Evolutionary conservation across 2,888 invertebrate genomes (phyloP), one percentile per base, ranked within the genome.

Genomic region (Drosophila cyrtoloma): DNA sequence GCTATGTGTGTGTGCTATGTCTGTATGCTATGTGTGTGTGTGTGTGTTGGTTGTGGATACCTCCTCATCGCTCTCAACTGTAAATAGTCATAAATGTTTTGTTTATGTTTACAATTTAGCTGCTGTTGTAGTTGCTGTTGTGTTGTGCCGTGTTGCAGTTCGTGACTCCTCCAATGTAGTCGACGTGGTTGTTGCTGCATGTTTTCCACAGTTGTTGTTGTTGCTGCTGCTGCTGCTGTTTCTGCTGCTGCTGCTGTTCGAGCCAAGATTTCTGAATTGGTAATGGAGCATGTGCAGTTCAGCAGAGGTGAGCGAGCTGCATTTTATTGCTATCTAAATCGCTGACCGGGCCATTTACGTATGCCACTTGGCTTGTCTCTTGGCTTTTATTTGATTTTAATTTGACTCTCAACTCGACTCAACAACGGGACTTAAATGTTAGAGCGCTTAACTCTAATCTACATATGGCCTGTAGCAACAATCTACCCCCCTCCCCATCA

Each of bases 61-160:
- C 76, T 69, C 57, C 69, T 79, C 70, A 74, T 57, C 57, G 57
- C 57, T 57, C 75, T 85, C 83, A 89, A 89, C 89, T 86, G 87
- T 87, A 83, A 89, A 87, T 86, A 87, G 85, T 88, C 87, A 88
- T 88, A 88, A 88, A 88, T 89, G 87, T 85, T 87, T 87, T 88
- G 87, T 88, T 89, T 89, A 87, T 89, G 87, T 87, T 85, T 85
- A 84, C 84, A 84, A 79, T 87, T 84, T 86, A 86, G 86, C 84
- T 86, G 80, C 81, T 86, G 84, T 73, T 82, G 79, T 71, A 75
- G 82, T 78, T 75, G 79, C 62, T 75, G 62, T 72, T 68, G 42
- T 71, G 35, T 35, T 55, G 55, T 19, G 9, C 70, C 73, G 77
- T 65, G 74, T 70, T 85, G 74, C 81, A 86, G 89, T 84, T 86